These are phyloP conservation scores for Drosophila meridionalis DNA, from an alignment of 2,888 invertebrate species.

Conservation along the genomic window DNA sequence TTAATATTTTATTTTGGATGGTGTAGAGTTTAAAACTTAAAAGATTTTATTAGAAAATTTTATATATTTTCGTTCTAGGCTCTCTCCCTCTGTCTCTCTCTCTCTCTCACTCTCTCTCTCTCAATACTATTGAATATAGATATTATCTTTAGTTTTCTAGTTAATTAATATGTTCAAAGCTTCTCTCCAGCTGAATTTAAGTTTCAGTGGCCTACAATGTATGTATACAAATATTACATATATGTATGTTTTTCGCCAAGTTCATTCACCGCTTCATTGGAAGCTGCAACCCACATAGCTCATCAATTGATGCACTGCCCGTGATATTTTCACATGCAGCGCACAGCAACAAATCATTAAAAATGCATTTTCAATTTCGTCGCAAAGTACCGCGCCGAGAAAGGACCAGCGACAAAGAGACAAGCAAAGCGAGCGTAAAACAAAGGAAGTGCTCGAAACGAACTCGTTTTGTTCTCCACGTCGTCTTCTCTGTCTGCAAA, in stretches of 20 bases:
- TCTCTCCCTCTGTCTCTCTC: too few species aligned
- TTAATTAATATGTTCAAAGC: neutral
- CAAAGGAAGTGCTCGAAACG: constrained; percentile 38
- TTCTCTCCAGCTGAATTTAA: neutral
- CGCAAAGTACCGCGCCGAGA: constrained; percentile 51
- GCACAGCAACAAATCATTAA: constrained; percentile 74
- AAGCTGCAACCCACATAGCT: constrained; percentile 30
- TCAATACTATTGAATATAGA: neutral
- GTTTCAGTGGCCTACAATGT: constrained; percentile 1
- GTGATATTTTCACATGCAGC: constrained; percentile 59
- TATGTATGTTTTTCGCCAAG: constrained; percentile 25
- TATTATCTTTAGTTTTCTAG: neutral
- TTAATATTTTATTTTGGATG: too few species aligned
- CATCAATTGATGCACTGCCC: constrained; percentile 59
- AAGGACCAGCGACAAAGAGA: constrained; percentile 15
- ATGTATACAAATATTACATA: neutral
- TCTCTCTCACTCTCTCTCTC: too few species aligned
- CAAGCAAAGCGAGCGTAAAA: constrained; percentile 26
- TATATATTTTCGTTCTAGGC: too few species aligned
- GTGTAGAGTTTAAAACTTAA: too few species aligned
- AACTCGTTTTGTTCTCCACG: constrained; percentile 55
- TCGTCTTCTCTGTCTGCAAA: constrained; percentile 57
- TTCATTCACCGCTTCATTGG: constrained; percentile 28
- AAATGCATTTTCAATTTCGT: constrained; percentile 78
- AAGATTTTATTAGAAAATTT: too few species aligned